A percentile compares a stretch with the other conserved stretches of the same genome.
Conservation (phyloP, 2,888 invertebrate genomes). For the Cerceris ruficornis region DNA sequence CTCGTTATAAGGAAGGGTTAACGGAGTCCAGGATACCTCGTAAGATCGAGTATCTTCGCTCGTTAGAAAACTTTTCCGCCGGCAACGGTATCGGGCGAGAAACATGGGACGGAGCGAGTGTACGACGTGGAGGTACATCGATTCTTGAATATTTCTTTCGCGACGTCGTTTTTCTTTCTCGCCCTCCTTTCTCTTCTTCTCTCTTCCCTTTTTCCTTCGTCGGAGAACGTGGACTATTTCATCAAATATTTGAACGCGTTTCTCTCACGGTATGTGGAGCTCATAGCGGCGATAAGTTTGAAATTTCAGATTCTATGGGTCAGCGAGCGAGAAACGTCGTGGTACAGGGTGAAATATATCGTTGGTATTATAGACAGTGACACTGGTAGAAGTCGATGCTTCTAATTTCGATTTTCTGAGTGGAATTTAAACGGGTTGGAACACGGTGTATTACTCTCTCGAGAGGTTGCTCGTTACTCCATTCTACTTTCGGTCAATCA, state of each 20-base stretch:
- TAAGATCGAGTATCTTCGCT: neutral
- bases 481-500: too few species aligned
- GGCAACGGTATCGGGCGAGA: neutral
- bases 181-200: neutral
- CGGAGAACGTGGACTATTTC: neutral
- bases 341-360: neutral
- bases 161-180: neutral
- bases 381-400: too few species aligned
- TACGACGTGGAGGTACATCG: neutral
- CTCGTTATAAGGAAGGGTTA: constrained; percentile 20
- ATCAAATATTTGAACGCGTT: neutral
- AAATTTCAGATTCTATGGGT: neutral
- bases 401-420: too few species aligned
- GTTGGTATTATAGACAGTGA: neutral
- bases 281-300: neutral
- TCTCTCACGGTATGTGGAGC: neutral
- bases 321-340: neutral
- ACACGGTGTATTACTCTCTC: too few species aligned
- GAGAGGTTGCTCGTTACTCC: too few species aligned
- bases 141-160: constrained; percentile 4
- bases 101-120: neutral
- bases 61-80: constrained; percentile 25
- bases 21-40: neutral
- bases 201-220: neutral
- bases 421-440: too few species aligned